Base-by-base conservation (phyloP, 2,888 invertebrate genomes). In the Odontocerum albicorne region DNA sequence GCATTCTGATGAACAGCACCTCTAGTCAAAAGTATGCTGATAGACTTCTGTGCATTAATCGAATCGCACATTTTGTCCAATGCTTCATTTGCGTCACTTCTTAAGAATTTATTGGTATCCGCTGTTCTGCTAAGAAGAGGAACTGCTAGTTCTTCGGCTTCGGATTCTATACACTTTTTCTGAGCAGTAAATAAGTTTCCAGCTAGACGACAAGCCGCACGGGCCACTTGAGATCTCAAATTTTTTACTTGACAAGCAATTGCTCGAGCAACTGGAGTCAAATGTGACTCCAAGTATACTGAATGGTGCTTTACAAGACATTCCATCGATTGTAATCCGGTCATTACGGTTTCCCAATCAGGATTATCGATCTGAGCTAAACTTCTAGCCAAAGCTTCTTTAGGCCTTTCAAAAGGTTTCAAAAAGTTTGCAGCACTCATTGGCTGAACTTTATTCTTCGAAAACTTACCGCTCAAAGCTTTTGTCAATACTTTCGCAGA, bases 31-130 rank as follows among this genome's bases (percentile, higher is more conserved):
- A 92, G 70, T 7, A 89, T 83, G 19, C 78, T 73, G 2, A 87
- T 81, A 1, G 87, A 83, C 63, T 87, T 85, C 4, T 80, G 74
- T 4, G 88, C 83, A 20, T 86, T 84, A 13, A 92, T 80, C 57
- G 87, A 81, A 53, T 90, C 86, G 54, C 92, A 86, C 83, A 98
- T 87, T 10, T 84, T 80, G 64, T 87, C 89, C 35, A 98, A 72
- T 1, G 96, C 91, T 7, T 81, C 79, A 53, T 88, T 87, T 2
- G 95, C 92, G 71, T 97, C 97, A 27, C 90, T 90, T 16, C 96
- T 81, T 45, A 98, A 81, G 69, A 98, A 96, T 64, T 88, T 87
- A 73, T 96, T 96, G 4, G 94, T 96, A 67, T 98, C 97, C 0
- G 95, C 94, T 44, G 92, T 90, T 57, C 96, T 87, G 63, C 90